Evolutionary conservation across 2,113 vertebrate species (phyloP), one percentile per base, ranked within the genome.

Genomic region (Chlorocebus sabaeus): DNA sequence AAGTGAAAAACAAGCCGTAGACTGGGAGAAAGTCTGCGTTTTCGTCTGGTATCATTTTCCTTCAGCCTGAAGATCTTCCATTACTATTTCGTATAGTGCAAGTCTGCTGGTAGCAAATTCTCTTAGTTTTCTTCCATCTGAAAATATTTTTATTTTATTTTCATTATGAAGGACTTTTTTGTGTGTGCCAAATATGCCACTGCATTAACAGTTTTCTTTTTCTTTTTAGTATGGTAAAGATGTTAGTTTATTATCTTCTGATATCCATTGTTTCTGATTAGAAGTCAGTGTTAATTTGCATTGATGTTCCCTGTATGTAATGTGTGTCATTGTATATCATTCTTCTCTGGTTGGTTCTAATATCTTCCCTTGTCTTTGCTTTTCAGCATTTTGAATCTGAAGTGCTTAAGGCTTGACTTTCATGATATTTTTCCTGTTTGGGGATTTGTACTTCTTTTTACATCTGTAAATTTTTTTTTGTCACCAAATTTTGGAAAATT

Each of bases 391-490:
- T 93, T 25, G 35, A 85, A 85, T 86, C 50, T 80, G 43, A 85
- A 85, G 9, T 79, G 3, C 17, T 45, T 16, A 11, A 32, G 64
- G 72, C 16, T 3, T 50, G 61, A 80, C 57, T 94, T 86, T 86
- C 38, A 81, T 81, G 67, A 4, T 67, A 27, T 90, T 93, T 85
- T 38, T 86, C 55, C 7, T 96, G 61, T 38, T 86, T 86, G 38
- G 43, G 23, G n/a, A 6, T 55, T 75, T 32, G 35, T 20, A 67
- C 48, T 43, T 17, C 48, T 67, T 89, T 43, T 50, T 93, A 14
- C 57, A 93, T 73, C 20, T 64, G 8, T 64, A 90, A 32, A 27
- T 80, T 94, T 92, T 90, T 91, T 90, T 90, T 23, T 94, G 86
- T 94, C 3, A 81, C 8, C 32, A 57, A 67, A 73, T 80, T 90